Evolutionary conservation across 2,888 invertebrate species (phyloP), one percentile per base, ranked within the genome.

Genomic region (Acanthacorydalis orientalis): DNA sequence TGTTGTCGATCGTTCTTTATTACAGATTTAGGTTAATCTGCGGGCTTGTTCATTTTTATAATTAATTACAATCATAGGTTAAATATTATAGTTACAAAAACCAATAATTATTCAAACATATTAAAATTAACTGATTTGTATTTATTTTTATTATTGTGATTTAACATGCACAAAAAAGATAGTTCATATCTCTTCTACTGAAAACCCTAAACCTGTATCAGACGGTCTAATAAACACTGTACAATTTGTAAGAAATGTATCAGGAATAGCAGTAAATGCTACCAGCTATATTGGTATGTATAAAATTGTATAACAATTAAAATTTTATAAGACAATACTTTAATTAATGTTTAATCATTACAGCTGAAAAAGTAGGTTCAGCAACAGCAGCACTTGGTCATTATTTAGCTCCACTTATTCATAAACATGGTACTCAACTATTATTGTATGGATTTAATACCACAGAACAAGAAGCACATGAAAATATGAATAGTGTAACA

Each of bases 361-460:
- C 51, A 68, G 75, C 74, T 16, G 66, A 66, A 4, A 71, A 73
- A 57, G 72, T 86, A 43, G 81, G 83, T 10, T 66, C 69, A 11
- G 80, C 80, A 2, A 83, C 84, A 2, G 64, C 77, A 56, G 72
- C 74, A 1, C 61, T 85, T 32, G 85, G 83, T 0, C 68, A 70
- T 45, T 75, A 70, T 53, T 57, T 83, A 48, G 83, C 83, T 1
- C 83, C 83, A 0, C 80, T 80, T 53, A 68, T 83, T 6, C 74
- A 78, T 52, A 70, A 68, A 52, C 77, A 78, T 45, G 79, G 81
- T 1, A 72, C 78, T 0, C 68, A 67, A 49, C 55, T 79, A 8
- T 59, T 81, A 10, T 70, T 75, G 10, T 69, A 68, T 46, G 73
- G 74, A 10, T 68, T 72, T 50, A 69, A 72, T 49, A 73, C 73